Conservation (phyloP, 2,888 invertebrate species). For the Aporophyla nigra region DNA sequence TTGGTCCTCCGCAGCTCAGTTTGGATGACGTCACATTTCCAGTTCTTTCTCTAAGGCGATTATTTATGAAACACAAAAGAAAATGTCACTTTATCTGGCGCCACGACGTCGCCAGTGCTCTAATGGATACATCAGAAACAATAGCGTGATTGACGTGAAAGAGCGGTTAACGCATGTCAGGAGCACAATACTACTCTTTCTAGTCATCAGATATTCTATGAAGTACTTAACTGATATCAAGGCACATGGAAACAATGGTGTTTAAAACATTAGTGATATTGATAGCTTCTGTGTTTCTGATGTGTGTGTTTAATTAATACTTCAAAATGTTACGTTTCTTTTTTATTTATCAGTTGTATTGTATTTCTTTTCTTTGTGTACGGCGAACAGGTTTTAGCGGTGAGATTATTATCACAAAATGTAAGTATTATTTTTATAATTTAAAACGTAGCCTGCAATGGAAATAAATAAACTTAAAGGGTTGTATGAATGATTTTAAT, state of each 20-base stretch:
- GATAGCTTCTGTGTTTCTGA: neutral
- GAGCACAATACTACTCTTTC: neutral
- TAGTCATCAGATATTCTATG: slow-evolving; percentile 5
- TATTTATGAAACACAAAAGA: neutral
- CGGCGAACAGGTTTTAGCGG: neutral
- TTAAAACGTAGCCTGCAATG: neutral
- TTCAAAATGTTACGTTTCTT: neutral
- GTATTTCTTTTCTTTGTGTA: neutral
- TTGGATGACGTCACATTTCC: neutral
- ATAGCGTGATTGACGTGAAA: slow-evolving; percentile 11
- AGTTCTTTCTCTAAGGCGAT: neutral
- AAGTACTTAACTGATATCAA: neutral
- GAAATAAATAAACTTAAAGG: too few species aligned
- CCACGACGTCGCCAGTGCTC: neutral
- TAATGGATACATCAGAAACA: slow-evolving; percentile 16
- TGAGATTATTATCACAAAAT: neutral
- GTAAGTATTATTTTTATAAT: neutral
- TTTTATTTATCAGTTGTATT: neutral
- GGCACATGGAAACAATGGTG: neutral
- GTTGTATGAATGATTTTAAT: too few species aligned
- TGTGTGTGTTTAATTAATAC: neutral
- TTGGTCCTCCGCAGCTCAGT: neutral
- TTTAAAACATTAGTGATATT: neutral
- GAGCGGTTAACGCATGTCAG: neutral
- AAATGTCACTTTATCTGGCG: neutral